phyloP scores from a whole-genome alignment of 2,888 invertebrate genomes.

The Ennomos erosarius region DNA sequence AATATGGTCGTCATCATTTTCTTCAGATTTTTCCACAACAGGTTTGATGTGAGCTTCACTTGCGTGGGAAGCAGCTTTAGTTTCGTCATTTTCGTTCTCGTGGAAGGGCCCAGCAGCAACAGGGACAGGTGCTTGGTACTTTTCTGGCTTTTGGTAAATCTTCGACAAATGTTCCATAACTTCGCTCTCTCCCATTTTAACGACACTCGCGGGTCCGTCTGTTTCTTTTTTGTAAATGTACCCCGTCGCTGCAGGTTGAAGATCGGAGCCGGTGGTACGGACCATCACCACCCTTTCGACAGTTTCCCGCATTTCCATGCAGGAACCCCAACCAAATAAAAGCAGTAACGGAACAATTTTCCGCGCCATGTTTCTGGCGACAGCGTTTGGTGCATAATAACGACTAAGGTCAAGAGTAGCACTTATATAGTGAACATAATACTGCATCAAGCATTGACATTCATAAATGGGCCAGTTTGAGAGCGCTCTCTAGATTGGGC shows the following conservation, averaged over 20 bases:
- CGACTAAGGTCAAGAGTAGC: conserved; percentile 69
- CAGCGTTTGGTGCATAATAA: conserved; percentile 65
- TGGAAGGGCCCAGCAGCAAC: conserved; percentile 61
- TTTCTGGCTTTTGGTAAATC: conserved; percentile 65
- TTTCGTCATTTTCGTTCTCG: conserved; percentile 58
- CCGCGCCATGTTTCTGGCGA: conserved; percentile 68
- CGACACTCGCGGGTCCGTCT: conserved; percentile 76
- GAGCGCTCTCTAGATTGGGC: conserved; percentile 78
- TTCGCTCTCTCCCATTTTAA: conserved; percentile 76
- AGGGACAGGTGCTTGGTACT: conserved; percentile 64
- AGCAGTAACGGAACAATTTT: conserved; percentile 57
- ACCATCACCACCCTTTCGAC: conserved; percentile 84
- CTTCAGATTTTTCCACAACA: conserved; percentile 66
- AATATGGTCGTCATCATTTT: conserved; percentile 53
- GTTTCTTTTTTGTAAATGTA: conserved; percentile 83
- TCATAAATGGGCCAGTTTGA: conserved; percentile 74
- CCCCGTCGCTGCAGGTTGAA: conserved; percentile 85
- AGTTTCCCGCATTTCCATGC: conserved; percentile 79
- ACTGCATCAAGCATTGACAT: conserved; percentile 74
- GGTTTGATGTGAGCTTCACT: conserved; percentile 65
- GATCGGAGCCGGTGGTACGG: conserved; percentile 83
- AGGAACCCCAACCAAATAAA: conserved; percentile 55
- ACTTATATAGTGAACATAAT: conserved; percentile 79
- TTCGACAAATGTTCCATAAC: conserved; percentile 75
- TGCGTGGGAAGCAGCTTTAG: conserved; percentile 59